Evolutionary conservation across 2,888 invertebrate genomes (phyloP).

Genomic region (Hipparchia semele): DNA sequence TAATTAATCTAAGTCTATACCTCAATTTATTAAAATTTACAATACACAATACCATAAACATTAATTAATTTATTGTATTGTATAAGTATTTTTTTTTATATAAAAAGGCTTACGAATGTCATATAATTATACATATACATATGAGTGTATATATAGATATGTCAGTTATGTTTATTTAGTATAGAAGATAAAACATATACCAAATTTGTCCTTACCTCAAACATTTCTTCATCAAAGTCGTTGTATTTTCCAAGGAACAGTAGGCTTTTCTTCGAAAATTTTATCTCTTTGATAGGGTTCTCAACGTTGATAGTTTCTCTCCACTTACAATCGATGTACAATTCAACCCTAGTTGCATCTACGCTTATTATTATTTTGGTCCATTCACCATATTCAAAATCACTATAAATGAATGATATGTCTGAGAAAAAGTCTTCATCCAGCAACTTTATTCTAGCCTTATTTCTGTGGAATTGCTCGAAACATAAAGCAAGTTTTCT

Average conservation of each 20-base stretch:
- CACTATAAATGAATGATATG: background rate
- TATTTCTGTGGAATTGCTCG: background rate
- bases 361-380: constrained; percentile 30
- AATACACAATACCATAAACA: no score
- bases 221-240: constrained; percentile 7
- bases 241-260: constrained; percentile 37
- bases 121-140: no score
- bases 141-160: no score
- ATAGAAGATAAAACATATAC: background rate
- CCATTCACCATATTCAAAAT: constrained; percentile 29
- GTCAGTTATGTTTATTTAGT: no score
- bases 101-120: no score
- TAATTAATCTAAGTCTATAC: no score
- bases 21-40: no score
- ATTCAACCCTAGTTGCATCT: constrained; percentile 20
- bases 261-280: constrained; percentile 25
- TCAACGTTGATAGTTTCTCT: background rate
- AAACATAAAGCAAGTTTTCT: constrained; percentile 52
- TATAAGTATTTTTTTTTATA: no score
- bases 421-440: constrained; percentile 1
- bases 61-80: no score
- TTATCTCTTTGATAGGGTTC: constrained; percentile 12
- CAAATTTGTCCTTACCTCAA: constrained; percentile 30
- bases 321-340: constrained; percentile 33
- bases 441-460: constrained; percentile 5